Percentiles rank a stretch among this genome's conserved stretches.
Conservation (phyloP, 2,113 vertebrate genomes). For the Nerophis ophidion region DNA sequence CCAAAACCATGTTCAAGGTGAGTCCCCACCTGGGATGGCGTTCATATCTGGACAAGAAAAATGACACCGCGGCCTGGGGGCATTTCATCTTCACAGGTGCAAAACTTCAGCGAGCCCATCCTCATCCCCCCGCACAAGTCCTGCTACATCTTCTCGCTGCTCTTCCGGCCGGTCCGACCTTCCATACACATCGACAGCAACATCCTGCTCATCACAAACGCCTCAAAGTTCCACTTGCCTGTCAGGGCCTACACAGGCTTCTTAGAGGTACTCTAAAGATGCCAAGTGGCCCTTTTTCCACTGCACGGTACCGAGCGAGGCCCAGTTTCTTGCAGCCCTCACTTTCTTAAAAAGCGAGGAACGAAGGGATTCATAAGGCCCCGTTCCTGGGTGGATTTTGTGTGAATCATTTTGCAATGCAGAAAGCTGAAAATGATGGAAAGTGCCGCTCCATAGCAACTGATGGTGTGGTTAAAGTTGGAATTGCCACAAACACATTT, state of each 20-base stretch:
- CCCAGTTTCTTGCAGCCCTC: no score
- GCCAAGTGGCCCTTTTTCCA: not conserved
- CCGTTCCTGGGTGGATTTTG: no score
- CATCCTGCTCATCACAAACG: conserved; percentile 95
- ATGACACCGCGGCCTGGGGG: not conserved
- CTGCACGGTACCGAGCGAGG: not conserved
- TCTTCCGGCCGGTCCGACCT: conserved; percentile 87
- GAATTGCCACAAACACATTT: no score
- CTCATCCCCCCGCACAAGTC: conserved; percentile 87
- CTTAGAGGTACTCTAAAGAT: conserved; percentile 77
- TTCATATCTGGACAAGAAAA: not conserved
- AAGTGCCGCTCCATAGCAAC: no score
- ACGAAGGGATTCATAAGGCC: no score
- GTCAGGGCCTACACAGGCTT: conserved; percentile 95
- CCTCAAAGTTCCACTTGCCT: conserved; percentile 95
- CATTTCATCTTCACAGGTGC: conserved; percentile 68
- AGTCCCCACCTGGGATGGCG: conserved; percentile 21
- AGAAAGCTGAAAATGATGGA: no score
- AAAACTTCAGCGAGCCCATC: conserved; percentile 91
- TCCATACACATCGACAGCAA: conserved; percentile 94
- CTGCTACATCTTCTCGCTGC: conserved; percentile 88
- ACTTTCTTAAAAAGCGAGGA: no score
- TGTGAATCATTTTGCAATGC: no score
- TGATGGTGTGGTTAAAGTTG: no score
- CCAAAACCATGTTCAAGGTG: conserved; percentile 89